A percentile compares a stretch with the other conserved stretches of the same genome.
Evolutionary conservation across 2,113 vertebrate species (phyloP).

Genomic region (Ursus arctos): DNA sequence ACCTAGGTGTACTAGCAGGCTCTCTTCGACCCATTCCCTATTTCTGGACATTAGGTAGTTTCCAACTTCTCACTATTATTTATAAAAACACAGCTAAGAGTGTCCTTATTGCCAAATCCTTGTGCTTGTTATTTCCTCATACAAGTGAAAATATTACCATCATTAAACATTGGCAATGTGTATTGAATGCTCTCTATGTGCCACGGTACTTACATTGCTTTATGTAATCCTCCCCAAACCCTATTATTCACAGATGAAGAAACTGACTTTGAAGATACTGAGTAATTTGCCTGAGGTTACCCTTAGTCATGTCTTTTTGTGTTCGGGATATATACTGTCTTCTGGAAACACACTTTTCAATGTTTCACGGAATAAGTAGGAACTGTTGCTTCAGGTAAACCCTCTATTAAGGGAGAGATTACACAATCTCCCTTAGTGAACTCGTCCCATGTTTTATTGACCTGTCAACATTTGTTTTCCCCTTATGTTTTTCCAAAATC

Average conservation of each 20-base stretch:
- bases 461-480: not conserved
- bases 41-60: not conserved
- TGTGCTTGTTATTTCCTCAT: constrained; percentile 4
- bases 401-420: not conserved
- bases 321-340: not conserved
- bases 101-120: constrained; percentile 27
- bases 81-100: constrained; percentile 28
- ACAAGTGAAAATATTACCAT: constrained; percentile 21
- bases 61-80: not conserved
- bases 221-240: constrained; percentile 39
- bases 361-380: not conserved
- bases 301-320: constrained; percentile 3
- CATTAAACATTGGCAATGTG: not conserved
- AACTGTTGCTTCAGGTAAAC: constrained; percentile 7
- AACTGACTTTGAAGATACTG: not conserved
- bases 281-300: not conserved
- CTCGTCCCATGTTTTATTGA: not conserved
- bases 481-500: not conserved
- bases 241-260: constrained; percentile 41
- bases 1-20: not conserved
- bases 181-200: not conserved
- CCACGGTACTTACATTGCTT: not conserved
- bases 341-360: constrained; percentile 5
- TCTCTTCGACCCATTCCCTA: not conserved
- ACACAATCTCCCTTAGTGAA: not conserved